phyloP scores from a whole-genome alignment of 2,797 vertebrate species.

The Macroramphosus scolopax region DNA sequence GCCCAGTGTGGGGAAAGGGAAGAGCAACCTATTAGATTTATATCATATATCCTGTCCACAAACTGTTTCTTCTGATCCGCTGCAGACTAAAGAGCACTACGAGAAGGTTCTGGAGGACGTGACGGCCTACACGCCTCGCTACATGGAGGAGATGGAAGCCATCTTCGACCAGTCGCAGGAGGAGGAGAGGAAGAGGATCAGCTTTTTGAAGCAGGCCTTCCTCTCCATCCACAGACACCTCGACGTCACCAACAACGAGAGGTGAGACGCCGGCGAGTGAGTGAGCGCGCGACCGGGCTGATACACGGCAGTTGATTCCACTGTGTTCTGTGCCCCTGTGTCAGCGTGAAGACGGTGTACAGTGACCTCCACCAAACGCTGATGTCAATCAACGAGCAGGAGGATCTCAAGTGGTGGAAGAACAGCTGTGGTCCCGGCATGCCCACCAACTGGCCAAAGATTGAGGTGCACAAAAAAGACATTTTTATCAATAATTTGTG shows the following conservation, averaged over 20 bases:
- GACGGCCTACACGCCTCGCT: slow-evolving; percentile 82
- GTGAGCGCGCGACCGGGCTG: neutral
- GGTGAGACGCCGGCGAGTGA: slow-evolving; percentile 41
- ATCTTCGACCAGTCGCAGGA: slow-evolving; percentile 86
- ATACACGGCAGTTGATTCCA: neutral
- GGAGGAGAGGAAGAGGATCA: slow-evolving; percentile 83
- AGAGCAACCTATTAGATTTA: slow-evolving; percentile 26
- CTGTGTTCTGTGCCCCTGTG: too few relatives aligned
- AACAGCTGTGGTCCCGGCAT: slow-evolving; percentile 82
- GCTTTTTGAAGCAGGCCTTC: slow-evolving; percentile 83
- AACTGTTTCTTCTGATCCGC: slow-evolving; percentile 10
- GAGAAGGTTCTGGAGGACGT: slow-evolving; percentile 82
- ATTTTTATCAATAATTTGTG: too few relatives aligned
- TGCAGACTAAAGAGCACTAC: slow-evolving; percentile 74
- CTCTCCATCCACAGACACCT: slow-evolving; percentile 84
- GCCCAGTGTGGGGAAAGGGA: slow-evolving; percentile 35
- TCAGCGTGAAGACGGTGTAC: slow-evolving; percentile 83
- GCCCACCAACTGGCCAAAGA: slow-evolving; percentile 83
- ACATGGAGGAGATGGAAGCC: slow-evolving; percentile 89
- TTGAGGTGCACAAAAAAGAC: slow-evolving; percentile 73
- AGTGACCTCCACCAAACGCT: slow-evolving; percentile 82
- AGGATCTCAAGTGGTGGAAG: slow-evolving; percentile 86
- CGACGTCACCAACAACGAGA: slow-evolving; percentile 82
- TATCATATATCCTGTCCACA: too few relatives aligned
- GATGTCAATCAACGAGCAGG: slow-evolving; percentile 79